Evolutionary conservation across 2,888 invertebrate species (phyloP).

Genomic region (Cactoblastis cactorum): DNA sequence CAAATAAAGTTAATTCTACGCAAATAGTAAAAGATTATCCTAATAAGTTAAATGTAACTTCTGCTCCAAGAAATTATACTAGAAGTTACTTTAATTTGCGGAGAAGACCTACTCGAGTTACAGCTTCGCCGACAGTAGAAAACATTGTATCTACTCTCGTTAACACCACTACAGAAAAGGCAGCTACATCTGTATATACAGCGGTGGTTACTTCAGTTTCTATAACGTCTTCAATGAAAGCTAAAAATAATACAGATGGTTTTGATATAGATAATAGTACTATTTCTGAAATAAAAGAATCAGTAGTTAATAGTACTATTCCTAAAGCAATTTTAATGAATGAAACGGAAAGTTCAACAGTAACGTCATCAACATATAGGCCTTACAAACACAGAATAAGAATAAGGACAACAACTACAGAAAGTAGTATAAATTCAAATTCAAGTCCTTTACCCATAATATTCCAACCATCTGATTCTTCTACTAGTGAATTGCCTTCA

Average conservation of each 20-base stretch:
- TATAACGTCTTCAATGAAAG: slow-evolving; percentile 74
- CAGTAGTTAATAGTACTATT: slow-evolving; percentile 36
- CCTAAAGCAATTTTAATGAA: slow-evolving; percentile 36
- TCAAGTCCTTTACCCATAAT: slow-evolving; percentile 32
- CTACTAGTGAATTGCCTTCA: slow-evolving; percentile 45
- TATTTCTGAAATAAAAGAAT: slow-evolving; percentile 27
- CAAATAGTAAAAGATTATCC: slow-evolving; percentile 31
- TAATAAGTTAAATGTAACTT: slow-evolving; percentile 40
- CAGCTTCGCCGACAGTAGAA: slow-evolving; percentile 50
- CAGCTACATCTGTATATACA: slow-evolving; percentile 71
- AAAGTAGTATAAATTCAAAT: slow-evolving; percentile 40
- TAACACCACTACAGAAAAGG: slow-evolving; percentile 65
- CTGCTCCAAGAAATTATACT: slow-evolving; percentile 54
- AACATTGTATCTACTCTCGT: slow-evolving; percentile 32
- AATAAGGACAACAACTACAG: slow-evolving; percentile 65
- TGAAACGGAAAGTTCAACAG: slow-evolving; percentile 41
- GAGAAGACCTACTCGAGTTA: slow-evolving; percentile 55
- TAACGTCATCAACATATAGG: slow-evolving; percentile 30
- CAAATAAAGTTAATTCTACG: slow-evolving; percentile 29
- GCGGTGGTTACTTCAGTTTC: slow-evolving; percentile 76
- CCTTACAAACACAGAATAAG: slow-evolving; percentile 58
- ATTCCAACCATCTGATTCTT: slow-evolving; percentile 46
- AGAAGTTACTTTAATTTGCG: slow-evolving; percentile 59
- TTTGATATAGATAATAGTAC: slow-evolving; percentile 43
- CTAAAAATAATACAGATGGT: slow-evolving; percentile 63